Evolutionary conservation across 2,797 vertebrate genomes (phyloP).

Genomic region (Silurus aristotelis): DNA sequence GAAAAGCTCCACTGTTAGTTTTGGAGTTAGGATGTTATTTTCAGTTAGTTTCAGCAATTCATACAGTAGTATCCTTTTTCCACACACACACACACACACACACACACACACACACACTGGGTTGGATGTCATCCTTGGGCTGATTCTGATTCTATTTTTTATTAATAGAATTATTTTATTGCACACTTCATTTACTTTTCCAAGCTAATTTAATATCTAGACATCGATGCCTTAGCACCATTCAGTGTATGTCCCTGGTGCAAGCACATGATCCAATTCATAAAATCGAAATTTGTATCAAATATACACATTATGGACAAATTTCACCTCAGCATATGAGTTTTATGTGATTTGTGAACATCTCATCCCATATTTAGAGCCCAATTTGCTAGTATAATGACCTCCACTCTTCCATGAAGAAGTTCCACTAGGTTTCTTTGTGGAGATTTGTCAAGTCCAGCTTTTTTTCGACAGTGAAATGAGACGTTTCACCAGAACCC

Average conservation of each 20-base stretch:
- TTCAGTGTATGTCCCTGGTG: neutral
- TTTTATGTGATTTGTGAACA: too few relatives aligned
- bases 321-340: too few relatives aligned
- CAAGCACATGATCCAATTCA: neutral
- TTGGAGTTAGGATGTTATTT: neutral
- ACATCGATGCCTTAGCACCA: neutral
- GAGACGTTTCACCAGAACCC: too few relatives aligned
- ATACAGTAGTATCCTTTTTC: slow-evolving; percentile 3
- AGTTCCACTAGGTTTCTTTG: too few relatives aligned
- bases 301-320: neutral
- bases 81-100: slow-evolving; percentile 9
- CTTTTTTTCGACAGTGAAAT: too few relatives aligned
- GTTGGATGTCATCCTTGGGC: neutral
- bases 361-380: too few relatives aligned
- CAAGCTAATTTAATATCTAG: neutral
- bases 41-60: neutral
- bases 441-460: too few relatives aligned
- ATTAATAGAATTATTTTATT: neutral
- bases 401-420: too few relatives aligned
- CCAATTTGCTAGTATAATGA: too few relatives aligned
- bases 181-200: neutral
- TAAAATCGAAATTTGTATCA: neutral
- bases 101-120: neutral
- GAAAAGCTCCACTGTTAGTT: neutral
- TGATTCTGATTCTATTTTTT: neutral